Evolutionary conservation across 2,113 vertebrate species (phyloP).

Genomic region (Cyprinodon tularosa): DNA sequence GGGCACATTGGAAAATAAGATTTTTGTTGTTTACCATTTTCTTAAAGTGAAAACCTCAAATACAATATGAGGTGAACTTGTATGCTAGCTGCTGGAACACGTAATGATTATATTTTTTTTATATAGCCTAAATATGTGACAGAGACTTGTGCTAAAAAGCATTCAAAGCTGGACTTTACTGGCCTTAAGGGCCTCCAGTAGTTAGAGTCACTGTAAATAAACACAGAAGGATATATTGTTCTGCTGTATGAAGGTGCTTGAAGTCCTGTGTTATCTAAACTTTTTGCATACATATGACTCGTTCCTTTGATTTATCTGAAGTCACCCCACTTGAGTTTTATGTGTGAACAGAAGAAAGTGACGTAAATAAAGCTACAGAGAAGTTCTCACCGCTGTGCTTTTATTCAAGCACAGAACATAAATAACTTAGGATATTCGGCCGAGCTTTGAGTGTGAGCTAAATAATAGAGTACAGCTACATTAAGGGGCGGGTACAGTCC

Average conservation of each 20-base stretch:
- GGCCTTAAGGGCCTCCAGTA: constrained; percentile 12
- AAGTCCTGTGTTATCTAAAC: constrained; percentile 26
- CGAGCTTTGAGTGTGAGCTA: constrained; percentile 1
- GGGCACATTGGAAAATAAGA: not conserved
- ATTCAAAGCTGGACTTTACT: constrained; percentile 30
- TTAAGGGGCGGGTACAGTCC: not conserved
- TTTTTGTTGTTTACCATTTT: no score
- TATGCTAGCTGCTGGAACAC: no score
- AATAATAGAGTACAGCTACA: constrained; percentile 18
- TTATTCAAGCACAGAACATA: constrained; percentile 22
- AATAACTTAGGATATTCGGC: constrained; percentile 40
- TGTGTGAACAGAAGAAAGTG: constrained; percentile 29
- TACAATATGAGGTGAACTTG: no score
- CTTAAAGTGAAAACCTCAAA: no score
- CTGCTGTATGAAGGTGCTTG: constrained; percentile 12
- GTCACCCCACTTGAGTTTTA: constrained; percentile 2
- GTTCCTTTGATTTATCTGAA: constrained; percentile 3
- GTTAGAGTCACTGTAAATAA: constrained; percentile 54
- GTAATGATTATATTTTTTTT: no score
- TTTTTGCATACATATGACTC: not conserved
- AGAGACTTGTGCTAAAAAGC: constrained; percentile 20
- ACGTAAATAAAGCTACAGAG: constrained; percentile 15
- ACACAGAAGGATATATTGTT: constrained; percentile 1
- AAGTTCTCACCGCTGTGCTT: constrained; percentile 20
- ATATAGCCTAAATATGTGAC: constrained; percentile 6